Evolutionary conservation across 1,140 invertebrate species (phyloP).

Genomic region (Pristionchus pacificus): DNA sequence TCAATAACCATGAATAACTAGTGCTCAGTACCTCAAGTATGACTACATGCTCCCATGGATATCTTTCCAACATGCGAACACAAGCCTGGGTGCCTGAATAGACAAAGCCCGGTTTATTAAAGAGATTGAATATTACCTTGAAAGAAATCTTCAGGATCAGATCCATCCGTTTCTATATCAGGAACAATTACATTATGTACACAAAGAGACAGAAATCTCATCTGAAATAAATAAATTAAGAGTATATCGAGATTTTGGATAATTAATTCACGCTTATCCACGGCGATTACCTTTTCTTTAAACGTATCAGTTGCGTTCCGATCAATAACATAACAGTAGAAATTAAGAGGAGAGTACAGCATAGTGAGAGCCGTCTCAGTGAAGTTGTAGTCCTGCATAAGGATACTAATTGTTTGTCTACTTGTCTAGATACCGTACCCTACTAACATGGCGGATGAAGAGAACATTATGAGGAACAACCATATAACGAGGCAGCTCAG

Average conservation of each 20-base stretch:
- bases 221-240: not conserved
- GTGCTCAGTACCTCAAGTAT: too few species aligned
- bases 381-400: slow-evolving; percentile 18
- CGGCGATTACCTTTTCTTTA: slow-evolving; percentile 14
- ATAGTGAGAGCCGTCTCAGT: slow-evolving; percentile 10
- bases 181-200: slow-evolving; percentile 12
- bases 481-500: not conserved
- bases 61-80: not conserved
- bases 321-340: slow-evolving; percentile 14
- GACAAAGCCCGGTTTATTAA: not conserved
- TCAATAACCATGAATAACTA: not conserved
- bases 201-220: slow-evolving; percentile 5
- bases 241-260: too few species aligned
- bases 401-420: not conserved
- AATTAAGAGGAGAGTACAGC: slow-evolving; percentile 21
- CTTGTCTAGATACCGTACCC: not conserved
- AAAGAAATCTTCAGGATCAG: not conserved
- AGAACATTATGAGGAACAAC: not conserved
- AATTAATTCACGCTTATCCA: too few species aligned
- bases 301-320: not conserved
- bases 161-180: not conserved
- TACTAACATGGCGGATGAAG: not conserved
- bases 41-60: not conserved
- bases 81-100: not conserved
- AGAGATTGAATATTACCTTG: not conserved